These are phyloP conservation scores for Pemphredon lugubris DNA, from an alignment of 2,888 invertebrate genomes.

Conservation along the genomic window DNA sequence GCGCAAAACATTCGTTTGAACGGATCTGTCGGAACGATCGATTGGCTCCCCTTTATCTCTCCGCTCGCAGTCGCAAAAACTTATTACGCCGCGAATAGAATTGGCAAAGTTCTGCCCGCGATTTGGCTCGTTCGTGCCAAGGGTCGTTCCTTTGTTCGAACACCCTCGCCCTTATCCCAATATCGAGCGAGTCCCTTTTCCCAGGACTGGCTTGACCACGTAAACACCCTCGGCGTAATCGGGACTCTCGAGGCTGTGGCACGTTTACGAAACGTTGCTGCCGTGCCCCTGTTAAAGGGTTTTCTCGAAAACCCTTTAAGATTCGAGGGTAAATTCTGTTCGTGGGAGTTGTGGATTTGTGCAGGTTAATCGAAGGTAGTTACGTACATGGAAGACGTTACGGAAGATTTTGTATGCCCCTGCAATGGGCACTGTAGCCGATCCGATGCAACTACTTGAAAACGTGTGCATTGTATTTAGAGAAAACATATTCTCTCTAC, in stretches of 20 bases:
- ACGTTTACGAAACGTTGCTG: conserved; percentile 23
- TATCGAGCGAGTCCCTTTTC: conserved; percentile 37
- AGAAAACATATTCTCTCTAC: no score
- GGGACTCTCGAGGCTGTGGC: conserved; percentile 14
- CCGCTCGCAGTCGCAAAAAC: conserved; percentile 33
- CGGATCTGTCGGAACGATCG: no score
- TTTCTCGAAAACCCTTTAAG: conserved; percentile 15
- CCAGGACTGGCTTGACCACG: conserved; percentile 37
- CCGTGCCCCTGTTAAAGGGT: background rate
- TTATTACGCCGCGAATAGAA: conserved; percentile 31
- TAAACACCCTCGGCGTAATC: conserved; percentile 47
- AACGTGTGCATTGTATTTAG: no score
- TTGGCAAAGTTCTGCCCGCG: conserved; percentile 13
- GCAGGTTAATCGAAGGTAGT: no score
- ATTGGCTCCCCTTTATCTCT: no score
- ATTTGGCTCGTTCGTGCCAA: background rate
- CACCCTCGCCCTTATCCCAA: conserved; percentile 35
- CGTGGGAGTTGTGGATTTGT: no score
- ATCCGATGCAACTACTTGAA: no score
- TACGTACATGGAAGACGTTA: no score
- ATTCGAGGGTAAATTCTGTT: conserved; percentile 1
- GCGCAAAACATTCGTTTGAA: no score
- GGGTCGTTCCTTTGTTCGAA: conserved; percentile 33
- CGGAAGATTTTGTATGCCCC: no score
- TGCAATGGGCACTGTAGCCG: no score